Evolutionary conservation across 2,113 vertebrate species (phyloP).

Genomic region (Nycticryphes semicollaris): DNA sequence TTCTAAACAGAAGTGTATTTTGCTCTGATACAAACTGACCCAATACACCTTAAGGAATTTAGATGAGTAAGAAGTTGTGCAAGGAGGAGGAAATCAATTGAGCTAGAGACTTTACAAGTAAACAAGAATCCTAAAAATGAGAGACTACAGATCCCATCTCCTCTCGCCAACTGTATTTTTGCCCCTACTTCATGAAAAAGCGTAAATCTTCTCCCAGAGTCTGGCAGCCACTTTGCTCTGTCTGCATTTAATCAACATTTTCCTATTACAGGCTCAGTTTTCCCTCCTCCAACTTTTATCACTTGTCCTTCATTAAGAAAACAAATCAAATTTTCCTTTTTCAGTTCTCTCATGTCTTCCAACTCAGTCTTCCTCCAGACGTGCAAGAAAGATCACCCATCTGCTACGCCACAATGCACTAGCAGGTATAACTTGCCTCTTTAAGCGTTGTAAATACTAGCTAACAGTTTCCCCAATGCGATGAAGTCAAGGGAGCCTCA

Average conservation of each 20-base stretch:
- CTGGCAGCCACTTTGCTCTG: constrained; percentile 6
- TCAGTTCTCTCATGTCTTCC: not conserved
- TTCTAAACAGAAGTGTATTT: not conserved
- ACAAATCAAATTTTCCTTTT: constrained; percentile 11
- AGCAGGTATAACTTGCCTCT: not conserved
- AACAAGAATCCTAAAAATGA: not conserved
- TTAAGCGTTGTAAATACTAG: not conserved
- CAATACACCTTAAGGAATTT: not conserved
- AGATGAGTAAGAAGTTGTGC: not conserved
- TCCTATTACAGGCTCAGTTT: constrained; percentile 25
- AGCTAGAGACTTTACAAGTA: not conserved
- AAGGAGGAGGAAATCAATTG: not conserved
- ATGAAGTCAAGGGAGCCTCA: not conserved
- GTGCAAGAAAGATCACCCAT: not conserved
- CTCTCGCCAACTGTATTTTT: not conserved
- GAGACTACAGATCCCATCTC: not conserved
- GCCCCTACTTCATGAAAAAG: not conserved
- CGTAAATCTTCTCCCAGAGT: not conserved
- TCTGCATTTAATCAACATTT: constrained; percentile 48
- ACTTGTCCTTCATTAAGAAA: constrained; percentile 4
- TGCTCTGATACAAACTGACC: not conserved
- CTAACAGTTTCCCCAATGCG: not conserved
- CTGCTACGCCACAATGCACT: not conserved
- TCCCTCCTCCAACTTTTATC: constrained; percentile 13
- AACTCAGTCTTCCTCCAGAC: not conserved